Evolutionary conservation across 2,888 invertebrate species (phyloP).

Genomic region (Coronaproctus castanopsis): DNA sequence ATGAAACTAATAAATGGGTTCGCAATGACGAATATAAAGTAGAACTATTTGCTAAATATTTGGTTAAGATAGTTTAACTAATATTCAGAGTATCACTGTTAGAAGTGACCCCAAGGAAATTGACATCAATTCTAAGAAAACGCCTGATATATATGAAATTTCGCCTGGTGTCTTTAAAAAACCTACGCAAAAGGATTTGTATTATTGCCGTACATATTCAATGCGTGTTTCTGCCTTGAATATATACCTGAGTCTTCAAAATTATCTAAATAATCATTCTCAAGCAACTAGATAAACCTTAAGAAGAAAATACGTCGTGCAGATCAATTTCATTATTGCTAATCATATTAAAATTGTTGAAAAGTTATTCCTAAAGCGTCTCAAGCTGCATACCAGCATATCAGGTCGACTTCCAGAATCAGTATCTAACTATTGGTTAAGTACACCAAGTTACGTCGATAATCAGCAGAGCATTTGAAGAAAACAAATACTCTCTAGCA

Average conservation of each 20-base stretch:
- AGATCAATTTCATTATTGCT: background rate
- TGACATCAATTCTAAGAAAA: background rate
- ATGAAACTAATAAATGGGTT: background rate
- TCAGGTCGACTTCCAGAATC: background rate
- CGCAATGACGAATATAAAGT: background rate
- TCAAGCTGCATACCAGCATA: background rate
- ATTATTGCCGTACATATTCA: background rate
- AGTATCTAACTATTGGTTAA: background rate
- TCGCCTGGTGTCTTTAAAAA: background rate
- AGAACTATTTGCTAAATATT: background rate
- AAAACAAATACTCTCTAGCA: background rate
- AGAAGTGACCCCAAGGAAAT: background rate
- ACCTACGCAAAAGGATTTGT: background rate
- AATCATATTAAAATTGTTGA: background rate
- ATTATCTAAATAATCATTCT: background rate
- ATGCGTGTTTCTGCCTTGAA: background rate
- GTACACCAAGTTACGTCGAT: background rate
- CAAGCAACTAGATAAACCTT: background rate
- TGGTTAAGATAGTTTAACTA: background rate
- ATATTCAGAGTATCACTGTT: background rate
- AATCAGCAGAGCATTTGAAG: background rate
- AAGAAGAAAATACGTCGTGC: background rate
- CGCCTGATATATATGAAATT: background rate
- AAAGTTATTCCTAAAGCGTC: background rate
- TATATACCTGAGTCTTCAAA: no score